Conservation (phyloP, 2,113 vertebrate genomes). For the Aptenodytes forsteri region DNA sequence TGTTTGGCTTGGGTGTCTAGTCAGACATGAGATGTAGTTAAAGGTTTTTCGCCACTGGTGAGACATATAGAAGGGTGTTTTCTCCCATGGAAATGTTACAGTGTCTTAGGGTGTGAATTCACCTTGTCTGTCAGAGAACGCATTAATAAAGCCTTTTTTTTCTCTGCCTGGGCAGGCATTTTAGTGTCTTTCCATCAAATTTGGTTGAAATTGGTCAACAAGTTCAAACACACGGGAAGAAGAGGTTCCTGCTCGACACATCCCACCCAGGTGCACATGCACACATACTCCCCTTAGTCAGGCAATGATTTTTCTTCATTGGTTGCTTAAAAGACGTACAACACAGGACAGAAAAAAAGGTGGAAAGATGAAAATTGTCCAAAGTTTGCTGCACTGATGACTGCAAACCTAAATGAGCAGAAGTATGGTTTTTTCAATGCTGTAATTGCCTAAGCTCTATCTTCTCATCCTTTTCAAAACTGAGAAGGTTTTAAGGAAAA, state of each 20-base stretch:
- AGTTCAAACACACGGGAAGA: background rate
- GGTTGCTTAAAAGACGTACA: background rate
- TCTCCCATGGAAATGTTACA: background rate
- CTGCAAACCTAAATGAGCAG: background rate
- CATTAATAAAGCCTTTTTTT: background rate
- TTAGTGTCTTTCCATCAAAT: background rate
- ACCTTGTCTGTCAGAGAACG: background rate
- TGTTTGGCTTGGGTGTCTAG: background rate
- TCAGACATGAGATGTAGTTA: background rate
- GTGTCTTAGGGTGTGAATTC: background rate
- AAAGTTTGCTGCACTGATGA: background rate
- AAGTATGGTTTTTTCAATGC: background rate
- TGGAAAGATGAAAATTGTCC: background rate
- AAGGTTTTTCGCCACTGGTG: background rate
- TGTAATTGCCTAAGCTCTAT: background rate
- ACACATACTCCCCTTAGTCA: background rate
- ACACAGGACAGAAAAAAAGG: background rate
- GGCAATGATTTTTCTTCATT: background rate
- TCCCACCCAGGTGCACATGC: background rate
- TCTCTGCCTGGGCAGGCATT: background rate
- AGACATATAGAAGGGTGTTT: background rate
- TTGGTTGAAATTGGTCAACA: background rate
- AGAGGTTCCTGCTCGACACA: background rate
- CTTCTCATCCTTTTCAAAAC: background rate
- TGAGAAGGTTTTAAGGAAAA: background rate